Conservation (phyloP, 2,113 vertebrate genomes). For the Ptilonorhynchus violaceus region DNA sequence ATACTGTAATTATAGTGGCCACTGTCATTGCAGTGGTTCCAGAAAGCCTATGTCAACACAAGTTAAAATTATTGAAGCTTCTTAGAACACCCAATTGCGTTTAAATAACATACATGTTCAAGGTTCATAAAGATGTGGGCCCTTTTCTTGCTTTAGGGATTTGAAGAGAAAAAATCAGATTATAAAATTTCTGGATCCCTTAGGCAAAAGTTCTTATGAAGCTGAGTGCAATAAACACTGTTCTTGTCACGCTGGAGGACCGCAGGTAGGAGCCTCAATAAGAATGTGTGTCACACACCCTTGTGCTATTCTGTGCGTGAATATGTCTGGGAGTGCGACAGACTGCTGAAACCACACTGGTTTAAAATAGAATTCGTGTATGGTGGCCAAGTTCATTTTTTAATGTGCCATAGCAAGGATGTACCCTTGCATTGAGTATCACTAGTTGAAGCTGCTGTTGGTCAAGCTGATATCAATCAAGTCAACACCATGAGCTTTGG, state of each 20-base stretch:
- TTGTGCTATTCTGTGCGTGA: not conserved
- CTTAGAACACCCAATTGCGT: not conserved
- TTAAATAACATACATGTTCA: not conserved
- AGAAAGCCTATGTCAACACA: not conserved
- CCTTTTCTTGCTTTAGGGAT: not conserved
- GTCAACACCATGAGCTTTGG: not conserved
- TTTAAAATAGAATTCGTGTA: not conserved
- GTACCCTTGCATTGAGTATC: not conserved
- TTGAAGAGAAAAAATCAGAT: not conserved
- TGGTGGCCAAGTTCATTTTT: not conserved
- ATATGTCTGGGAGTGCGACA: not conserved
- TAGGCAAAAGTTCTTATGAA: not conserved
- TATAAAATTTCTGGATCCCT: not conserved
- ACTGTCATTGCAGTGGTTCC: not conserved
- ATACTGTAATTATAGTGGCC: not conserved
- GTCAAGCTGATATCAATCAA: not conserved
- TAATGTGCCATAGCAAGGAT: not conserved
- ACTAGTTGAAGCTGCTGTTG: not conserved
- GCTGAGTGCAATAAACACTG: not conserved
- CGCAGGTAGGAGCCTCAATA: not conserved
- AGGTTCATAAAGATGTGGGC: not conserved
- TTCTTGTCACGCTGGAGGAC: not conserved
- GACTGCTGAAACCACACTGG: not conserved
- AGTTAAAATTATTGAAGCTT: not conserved
- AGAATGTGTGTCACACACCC: not conserved